Evolutionary conservation across 2,888 invertebrate species (phyloP).

Genomic region (Dimorphilus gyrociliatus): DNA sequence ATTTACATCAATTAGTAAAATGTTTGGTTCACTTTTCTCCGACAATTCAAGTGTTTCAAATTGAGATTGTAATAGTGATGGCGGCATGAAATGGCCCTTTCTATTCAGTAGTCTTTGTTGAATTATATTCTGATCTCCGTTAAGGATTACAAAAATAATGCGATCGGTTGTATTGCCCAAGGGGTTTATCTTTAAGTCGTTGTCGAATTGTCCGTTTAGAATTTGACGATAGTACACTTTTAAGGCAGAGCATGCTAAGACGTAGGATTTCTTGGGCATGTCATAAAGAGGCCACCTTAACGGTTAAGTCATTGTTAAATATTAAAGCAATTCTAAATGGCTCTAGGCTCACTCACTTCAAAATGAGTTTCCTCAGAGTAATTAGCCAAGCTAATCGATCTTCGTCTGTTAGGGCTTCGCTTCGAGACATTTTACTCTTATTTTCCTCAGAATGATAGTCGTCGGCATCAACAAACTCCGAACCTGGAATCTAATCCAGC

Average conservation of each 20-base stretch:
- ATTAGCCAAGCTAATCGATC: too few relatives aligned
- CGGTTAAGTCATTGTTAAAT: too few relatives aligned
- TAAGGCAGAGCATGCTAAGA: slow-evolving; percentile 33
- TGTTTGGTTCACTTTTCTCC: slow-evolving; percentile 11
- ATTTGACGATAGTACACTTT: slow-evolving; percentile 25
- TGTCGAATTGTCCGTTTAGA: slow-evolving; percentile 5
- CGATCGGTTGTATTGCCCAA: too few relatives aligned
- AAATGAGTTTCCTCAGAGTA: too few relatives aligned
- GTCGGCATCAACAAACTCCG: slow-evolving; percentile 27
- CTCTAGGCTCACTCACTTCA: slow-evolving; percentile 7
- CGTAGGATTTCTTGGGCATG: too few relatives aligned
- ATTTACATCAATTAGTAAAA: too few relatives aligned
- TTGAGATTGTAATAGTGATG: slow-evolving; percentile 19
- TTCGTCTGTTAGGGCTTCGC: slow-evolving; percentile 24
- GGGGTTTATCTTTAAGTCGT: not conserved
- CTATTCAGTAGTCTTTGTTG: slow-evolving; percentile 14
- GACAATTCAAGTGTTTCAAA: slow-evolving; percentile 19
- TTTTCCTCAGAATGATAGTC: slow-evolving; percentile 26
- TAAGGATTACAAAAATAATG: slow-evolving; percentile 16
- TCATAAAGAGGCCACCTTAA: too few relatives aligned
- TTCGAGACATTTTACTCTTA: slow-evolving; percentile 27
- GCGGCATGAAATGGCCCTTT: slow-evolving; percentile 23
- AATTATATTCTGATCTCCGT: slow-evolving; percentile 14
- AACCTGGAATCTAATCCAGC: slow-evolving; percentile 10
- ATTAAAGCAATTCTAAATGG: too few relatives aligned